A percentile compares a stretch with the other conserved stretches of the same genome.
Evolutionary conservation across 2,797 vertebrate species (phyloP).

Genomic region (Diplodus puntazzo): DNA sequence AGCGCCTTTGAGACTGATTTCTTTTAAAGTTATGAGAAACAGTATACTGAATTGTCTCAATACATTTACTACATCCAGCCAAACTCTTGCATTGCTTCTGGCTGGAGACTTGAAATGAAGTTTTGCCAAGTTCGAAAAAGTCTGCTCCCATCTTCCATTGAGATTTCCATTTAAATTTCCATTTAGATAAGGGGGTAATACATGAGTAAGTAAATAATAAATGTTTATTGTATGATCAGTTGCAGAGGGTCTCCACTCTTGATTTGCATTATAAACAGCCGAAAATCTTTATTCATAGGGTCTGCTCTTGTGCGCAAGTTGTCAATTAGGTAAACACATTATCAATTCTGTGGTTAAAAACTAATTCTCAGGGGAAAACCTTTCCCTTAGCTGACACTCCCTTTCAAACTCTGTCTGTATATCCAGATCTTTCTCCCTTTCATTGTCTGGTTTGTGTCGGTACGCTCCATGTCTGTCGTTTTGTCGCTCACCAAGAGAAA

Average conservation of each 20-base stretch:
- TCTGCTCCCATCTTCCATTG: conserved; percentile 2
- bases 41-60: neutral
- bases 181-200: conserved; percentile 19
- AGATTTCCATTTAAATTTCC: conserved; percentile 1
- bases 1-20: conserved; percentile 3
- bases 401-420: neutral
- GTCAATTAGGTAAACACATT: conserved; percentile 40
- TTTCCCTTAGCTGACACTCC: conserved; percentile 4
- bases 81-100: neutral
- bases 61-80: neutral
- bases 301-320: conserved; percentile 23
- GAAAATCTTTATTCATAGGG: conserved; percentile 51
- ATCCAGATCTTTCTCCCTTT: neutral
- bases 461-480: neutral
- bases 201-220: conserved; percentile 18
- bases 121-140: conserved; percentile 1
- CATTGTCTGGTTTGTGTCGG: conserved; percentile 11
- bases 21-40: conserved; percentile 16
- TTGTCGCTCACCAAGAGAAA: neutral
- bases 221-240: conserved; percentile 36
- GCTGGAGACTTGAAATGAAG: neutral
- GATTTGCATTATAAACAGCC: conserved; percentile 24
- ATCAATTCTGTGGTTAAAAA: conserved; percentile 44
- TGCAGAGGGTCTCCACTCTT: conserved; percentile 10
- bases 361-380: conserved; percentile 15